Evolutionary conservation across 2,113 vertebrate genomes (phyloP), one percentile per base, ranked within the genome.

Genomic region (Taurulus bubalis): DNA sequence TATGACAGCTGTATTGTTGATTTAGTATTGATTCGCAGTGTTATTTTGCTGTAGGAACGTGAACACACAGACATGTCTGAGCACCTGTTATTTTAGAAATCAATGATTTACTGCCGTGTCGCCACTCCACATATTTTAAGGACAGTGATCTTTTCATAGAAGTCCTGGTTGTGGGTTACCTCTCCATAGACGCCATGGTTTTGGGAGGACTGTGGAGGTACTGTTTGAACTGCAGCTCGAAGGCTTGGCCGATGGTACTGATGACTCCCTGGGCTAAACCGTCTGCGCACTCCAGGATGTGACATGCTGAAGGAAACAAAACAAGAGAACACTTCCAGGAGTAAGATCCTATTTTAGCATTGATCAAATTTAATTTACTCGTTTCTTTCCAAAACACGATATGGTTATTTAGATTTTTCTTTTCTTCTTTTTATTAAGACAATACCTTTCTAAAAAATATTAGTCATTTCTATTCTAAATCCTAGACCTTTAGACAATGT

Each of bases 141-240:
- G n/a, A 18, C 47, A 20, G 34, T 40, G 3, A 42, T 71, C 26
- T 40, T 64, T 53, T 49, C 15, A 63, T 15, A 26, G 4, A 68
- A 14, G 8, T 66, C 26, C 84, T 93, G 34, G 85, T 91, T 87
- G 94, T 95, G 47, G 95, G 90, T 80, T 87, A 95, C 96, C 95
- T 95, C 65, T 96, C 96, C 0, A 87, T 75, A 7, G 94, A 94
- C 8, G 91, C 83, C 49, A 94, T 94, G 70, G 91, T 95, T 92
- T 96, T 96, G 63, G 98, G 96, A 6, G 98, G 97, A 80, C 97
- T 99, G 93, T 99, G 97, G 3, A 99, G 95, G 79, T 98, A 98
- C 90, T 99, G 98, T 84, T 98, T 99, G 94, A 99, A 99, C 89
- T 98, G 97, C 79, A 99, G 94, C 93, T 99, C 98, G 0, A 99